Evolutionary conservation across 2,888 invertebrate species (phyloP).

Genomic region (Pristionchus arcanus): DNA sequence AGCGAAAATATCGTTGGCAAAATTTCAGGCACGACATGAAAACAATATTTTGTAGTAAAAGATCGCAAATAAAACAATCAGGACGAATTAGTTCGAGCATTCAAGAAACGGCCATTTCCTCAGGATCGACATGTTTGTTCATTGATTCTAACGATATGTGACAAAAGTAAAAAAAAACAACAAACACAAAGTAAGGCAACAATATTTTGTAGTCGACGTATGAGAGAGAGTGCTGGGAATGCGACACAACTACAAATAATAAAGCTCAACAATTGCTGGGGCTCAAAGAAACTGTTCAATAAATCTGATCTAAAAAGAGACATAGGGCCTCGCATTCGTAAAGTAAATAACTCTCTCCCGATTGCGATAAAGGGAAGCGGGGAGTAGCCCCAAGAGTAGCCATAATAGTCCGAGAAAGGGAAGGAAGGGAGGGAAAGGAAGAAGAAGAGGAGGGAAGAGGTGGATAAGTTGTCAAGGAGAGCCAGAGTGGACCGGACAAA

Average conservation of each 20-base stretch:
- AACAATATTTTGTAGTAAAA: too few relatives aligned
- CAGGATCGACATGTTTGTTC: too few relatives aligned
- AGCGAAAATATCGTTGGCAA: too few relatives aligned
- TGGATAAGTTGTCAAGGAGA: conserved; percentile 52
- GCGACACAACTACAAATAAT: conserved; percentile 1
- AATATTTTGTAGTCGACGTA: not conserved
- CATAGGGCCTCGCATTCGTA: not conserved
- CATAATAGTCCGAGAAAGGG: conserved; percentile 54
- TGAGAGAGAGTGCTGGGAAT: not conserved
- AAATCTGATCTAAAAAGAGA: not conserved
- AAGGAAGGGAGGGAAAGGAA: conserved; percentile 51
- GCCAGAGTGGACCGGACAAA: conserved; percentile 57
- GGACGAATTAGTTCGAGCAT: too few relatives aligned
- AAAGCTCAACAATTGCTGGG: not conserved
- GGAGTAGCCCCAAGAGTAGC: conserved; percentile 29
- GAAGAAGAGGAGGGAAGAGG: conserved; percentile 53
- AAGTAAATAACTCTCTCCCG: not conserved
- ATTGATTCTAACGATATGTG: too few relatives aligned
- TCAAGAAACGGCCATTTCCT: too few relatives aligned
- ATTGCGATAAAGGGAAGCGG: conserved; percentile 15
- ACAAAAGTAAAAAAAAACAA: too few relatives aligned
- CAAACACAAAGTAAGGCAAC: not conserved
- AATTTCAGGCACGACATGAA: too few relatives aligned
- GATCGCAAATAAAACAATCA: too few relatives aligned
- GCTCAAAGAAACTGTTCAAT: not conserved